Evolutionary conservation across 2,113 vertebrate genomes (phyloP).

Genomic region (Solea solea): DNA sequence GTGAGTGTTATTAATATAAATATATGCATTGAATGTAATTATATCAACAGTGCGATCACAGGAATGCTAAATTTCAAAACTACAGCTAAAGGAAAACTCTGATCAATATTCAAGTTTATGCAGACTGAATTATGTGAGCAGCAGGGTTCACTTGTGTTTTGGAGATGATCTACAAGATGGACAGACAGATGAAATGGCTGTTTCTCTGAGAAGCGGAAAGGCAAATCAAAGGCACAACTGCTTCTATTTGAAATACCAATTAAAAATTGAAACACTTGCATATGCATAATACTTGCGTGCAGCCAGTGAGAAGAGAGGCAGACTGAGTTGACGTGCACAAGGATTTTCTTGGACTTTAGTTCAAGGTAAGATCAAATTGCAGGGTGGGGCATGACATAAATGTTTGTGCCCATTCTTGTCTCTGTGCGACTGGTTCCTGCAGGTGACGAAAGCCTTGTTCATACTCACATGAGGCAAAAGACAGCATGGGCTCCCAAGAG

Average conservation of each 20-base stretch:
- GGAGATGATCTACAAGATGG: not conserved
- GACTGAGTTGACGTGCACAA: not conserved
- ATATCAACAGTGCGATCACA: no score
- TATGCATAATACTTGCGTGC: not conserved
- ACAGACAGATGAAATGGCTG: not conserved
- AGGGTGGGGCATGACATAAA: no score
- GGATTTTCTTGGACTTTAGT: not conserved
- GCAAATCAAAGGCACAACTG: not conserved
- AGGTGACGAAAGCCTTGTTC: not conserved
- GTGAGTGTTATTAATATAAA: no score
- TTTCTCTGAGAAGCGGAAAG: not conserved
- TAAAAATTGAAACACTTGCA: not conserved
- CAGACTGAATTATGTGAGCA: not conserved
- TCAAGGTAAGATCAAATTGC: not conserved
- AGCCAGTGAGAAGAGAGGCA: not conserved
- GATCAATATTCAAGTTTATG: no score
- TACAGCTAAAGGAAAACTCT: not conserved
- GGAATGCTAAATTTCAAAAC: not conserved
- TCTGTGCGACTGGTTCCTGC: not conserved
- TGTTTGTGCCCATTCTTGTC: not conserved
- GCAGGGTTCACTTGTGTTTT: not conserved
- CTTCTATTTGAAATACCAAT: not conserved
- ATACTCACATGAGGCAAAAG: no score
- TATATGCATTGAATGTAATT: no score
- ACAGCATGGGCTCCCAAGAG: no score